A percentile compares a stretch with the other conserved stretches of the same genome.
Evolutionary conservation across 37 sponge, comb jelly and placozoan species (phyloP).

Genomic region (Tethya wilhelma): DNA sequence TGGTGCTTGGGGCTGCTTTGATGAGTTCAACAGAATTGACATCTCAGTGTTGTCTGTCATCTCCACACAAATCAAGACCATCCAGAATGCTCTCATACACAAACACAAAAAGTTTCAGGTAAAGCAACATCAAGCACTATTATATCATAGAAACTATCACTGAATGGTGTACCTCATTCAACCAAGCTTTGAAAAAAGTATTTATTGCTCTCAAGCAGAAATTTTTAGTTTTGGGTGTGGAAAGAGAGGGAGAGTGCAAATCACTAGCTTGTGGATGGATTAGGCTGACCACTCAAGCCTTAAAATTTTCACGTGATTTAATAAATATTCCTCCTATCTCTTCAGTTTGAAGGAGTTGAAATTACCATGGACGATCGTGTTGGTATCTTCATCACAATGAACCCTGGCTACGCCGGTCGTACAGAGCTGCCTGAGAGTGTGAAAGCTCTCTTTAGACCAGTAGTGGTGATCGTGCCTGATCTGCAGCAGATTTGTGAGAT

Average conservation of each 20-base stretch:
- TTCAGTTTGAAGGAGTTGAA: constrained; percentile 97
- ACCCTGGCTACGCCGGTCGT: constrained; percentile 99
- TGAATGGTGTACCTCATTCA: too few species aligned
- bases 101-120: constrained; percentile 94
- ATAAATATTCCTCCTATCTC: too few species aligned
- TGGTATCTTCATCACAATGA: constrained; percentile 99
- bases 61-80: constrained; percentile 98
- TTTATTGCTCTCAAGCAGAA: too few species aligned
- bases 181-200: too few species aligned
- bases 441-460: constrained; percentile 98
- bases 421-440: constrained; percentile 99
- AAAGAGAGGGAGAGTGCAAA: too few species aligned
- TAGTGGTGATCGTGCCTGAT: constrained; percentile 99
- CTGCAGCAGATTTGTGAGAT: constrained; percentile 99
- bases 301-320: too few species aligned
- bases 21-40: constrained; percentile 99
- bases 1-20: constrained; percentile 99
- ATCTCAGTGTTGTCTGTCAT: constrained; percentile 98
- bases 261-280: too few species aligned
- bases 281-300: too few species aligned
- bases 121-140: too few species aligned
- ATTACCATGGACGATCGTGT: constrained; percentile 92
- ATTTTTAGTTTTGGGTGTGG: too few species aligned
- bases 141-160: too few species aligned
- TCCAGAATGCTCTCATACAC: constrained; percentile 95